Conservation (phyloP, 2,888 invertebrate genomes). For the Tridacna crocea region DNA sequence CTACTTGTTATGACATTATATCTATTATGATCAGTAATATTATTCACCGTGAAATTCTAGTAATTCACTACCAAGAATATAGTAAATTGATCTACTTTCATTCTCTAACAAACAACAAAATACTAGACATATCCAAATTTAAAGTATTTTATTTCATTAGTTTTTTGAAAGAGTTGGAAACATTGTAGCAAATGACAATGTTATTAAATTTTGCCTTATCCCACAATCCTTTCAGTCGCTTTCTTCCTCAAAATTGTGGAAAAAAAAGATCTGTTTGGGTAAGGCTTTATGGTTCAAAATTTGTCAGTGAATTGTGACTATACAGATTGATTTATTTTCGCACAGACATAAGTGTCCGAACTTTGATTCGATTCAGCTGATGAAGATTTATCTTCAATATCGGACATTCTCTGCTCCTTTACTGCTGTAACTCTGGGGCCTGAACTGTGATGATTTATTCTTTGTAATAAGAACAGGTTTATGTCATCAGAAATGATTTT, state of each 20-base stretch:
- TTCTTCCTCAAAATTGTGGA: background rate
- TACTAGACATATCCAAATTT: background rate
- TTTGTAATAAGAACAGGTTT: background rate
- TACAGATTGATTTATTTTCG: background rate
- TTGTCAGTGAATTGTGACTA: no score
- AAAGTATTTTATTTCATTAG: background rate
- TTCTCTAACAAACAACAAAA: background rate
- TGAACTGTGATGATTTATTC: no score
- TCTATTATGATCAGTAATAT: no score
- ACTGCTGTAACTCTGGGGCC: background rate
- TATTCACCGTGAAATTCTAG: no score
- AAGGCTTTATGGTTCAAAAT: background rate
- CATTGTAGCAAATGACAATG: background rate
- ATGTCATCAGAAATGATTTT: background rate
- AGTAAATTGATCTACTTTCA: no score
- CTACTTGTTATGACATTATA: no score
- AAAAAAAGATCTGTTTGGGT: background rate
- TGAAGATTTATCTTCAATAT: background rate
- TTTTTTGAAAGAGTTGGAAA: background rate
- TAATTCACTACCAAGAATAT: no score
- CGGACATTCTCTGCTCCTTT: background rate
- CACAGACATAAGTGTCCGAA: slow-evolving; percentile 17
- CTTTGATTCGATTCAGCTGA: background rate
- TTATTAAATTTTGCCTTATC: background rate
- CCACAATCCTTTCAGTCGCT: background rate